Percentiles rank a stretch among this genome's conserved stretches.
phyloP scores from a whole-genome alignment of 2,797 vertebrate genomes.

The Cygnus olor region DNA sequence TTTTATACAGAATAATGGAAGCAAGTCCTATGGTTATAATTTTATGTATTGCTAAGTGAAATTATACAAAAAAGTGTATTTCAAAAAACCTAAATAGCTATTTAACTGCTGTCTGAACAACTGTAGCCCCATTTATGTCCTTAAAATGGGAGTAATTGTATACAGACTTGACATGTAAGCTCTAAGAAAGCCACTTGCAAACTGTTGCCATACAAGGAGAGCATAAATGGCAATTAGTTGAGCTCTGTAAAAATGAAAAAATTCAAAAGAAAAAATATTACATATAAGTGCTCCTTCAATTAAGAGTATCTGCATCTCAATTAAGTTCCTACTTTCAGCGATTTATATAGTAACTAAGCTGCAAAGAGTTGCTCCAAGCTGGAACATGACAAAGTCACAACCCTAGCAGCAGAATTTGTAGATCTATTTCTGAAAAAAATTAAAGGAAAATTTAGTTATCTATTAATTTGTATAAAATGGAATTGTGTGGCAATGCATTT shows the following conservation, averaged over 20 bases:
- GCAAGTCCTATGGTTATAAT: neutral
- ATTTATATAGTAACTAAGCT: neutral
- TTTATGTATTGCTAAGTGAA: neutral
- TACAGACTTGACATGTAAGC: neutral
- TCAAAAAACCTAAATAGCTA: neutral
- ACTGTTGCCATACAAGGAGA: neutral
- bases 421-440: neutral
- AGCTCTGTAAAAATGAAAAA: neutral
- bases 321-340: neutral
- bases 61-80: neutral
- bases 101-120: constrained; percentile 21
- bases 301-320: neutral
- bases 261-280: neutral
- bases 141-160: neutral
- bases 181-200: neutral
- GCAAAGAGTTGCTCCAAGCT: neutral
- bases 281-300: neutral
- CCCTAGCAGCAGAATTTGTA: neutral
- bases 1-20: neutral
- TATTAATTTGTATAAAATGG: neutral
- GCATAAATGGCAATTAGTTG: neutral
- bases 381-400: neutral
- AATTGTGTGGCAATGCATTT: neutral
- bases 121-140: neutral
- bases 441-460: neutral